Conservation (phyloP, 2,888 invertebrate species). For the Meliscaeva auricollis region DNA sequence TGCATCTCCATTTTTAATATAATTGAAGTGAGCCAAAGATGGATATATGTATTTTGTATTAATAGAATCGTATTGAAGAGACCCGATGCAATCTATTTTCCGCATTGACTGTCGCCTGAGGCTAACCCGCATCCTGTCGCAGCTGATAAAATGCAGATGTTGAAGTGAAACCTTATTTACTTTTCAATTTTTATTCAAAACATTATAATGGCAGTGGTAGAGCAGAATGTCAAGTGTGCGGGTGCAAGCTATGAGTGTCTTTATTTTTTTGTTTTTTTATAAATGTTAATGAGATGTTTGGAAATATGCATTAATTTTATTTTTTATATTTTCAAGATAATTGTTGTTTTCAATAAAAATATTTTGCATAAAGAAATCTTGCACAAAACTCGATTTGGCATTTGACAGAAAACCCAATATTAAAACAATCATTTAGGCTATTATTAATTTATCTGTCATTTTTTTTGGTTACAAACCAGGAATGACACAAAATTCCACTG, state of each 20-base stretch:
- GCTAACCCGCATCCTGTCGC: constrained; percentile 18
- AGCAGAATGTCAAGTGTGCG: constrained; percentile 4
- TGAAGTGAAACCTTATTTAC: constrained; percentile 25
- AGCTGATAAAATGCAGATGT: constrained; percentile 32
- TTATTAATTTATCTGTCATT: constrained; percentile 1
- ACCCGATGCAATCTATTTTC: constrained; percentile 13
- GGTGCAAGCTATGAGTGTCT: no score
- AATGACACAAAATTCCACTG: not conserved
- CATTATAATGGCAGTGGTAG: not conserved
- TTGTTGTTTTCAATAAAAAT: no score
- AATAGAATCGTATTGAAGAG: constrained; percentile 35
- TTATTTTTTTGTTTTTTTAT: no score
- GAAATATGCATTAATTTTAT: not conserved
- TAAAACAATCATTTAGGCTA: not conserved
- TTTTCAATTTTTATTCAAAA: constrained; percentile 9
- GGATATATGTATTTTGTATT: constrained; percentile 21
- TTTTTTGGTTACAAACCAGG: constrained; percentile 4
- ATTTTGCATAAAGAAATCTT: no score
- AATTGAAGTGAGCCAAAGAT: constrained; percentile 55
- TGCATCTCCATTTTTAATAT: constrained; percentile 34
- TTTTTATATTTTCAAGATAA: no score
- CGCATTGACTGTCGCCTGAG: constrained; percentile 19
- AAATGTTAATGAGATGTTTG: not conserved
- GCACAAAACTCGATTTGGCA: not conserved
- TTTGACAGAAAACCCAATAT: not conserved